Conservation (phyloP, 2,797 vertebrate species). For the Picus viridis region DNA sequence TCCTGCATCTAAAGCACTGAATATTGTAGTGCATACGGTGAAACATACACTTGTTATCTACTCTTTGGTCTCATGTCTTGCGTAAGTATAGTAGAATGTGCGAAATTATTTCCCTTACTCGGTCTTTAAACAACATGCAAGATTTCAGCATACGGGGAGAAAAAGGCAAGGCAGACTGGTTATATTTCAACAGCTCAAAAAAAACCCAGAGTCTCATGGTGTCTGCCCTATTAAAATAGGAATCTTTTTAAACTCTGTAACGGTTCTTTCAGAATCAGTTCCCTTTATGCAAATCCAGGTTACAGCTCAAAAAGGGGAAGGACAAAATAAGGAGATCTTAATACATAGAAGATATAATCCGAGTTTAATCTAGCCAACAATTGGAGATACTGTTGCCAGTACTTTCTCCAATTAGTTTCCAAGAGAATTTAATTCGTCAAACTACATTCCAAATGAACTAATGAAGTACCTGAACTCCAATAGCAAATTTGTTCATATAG, state of each 20-base stretch:
- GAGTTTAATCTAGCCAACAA: not conserved
- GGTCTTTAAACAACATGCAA: not conserved
- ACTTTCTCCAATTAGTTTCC: not conserved
- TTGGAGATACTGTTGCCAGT: not conserved
- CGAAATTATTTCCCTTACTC: not conserved
- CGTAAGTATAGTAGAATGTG: not conserved
- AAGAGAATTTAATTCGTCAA: not conserved
- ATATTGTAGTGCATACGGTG: constrained; percentile 20
- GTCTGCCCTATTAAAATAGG: constrained; percentile 4
- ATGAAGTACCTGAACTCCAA: not conserved
- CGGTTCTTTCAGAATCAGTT: constrained; percentile 61
- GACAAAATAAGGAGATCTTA: not conserved
- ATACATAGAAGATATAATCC: too few relatives aligned
- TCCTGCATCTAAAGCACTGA: constrained; percentile 10
- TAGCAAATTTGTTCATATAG: not conserved
- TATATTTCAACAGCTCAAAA: constrained; percentile 2
- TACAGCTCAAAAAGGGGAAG: constrained; percentile 36
- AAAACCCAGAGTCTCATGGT: not conserved
- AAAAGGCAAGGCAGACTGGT: constrained; percentile 6
- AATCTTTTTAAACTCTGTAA: constrained; percentile 26
- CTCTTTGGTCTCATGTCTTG: not conserved
- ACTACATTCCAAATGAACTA: not conserved
- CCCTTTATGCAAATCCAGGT: constrained; percentile 64
- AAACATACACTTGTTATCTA: not conserved
- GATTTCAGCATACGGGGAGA: not conserved